Evolutionary conservation across 2,797 vertebrate genomes (phyloP), one percentile per base, ranked within the genome.

Genomic region (Menidia menidia): DNA sequence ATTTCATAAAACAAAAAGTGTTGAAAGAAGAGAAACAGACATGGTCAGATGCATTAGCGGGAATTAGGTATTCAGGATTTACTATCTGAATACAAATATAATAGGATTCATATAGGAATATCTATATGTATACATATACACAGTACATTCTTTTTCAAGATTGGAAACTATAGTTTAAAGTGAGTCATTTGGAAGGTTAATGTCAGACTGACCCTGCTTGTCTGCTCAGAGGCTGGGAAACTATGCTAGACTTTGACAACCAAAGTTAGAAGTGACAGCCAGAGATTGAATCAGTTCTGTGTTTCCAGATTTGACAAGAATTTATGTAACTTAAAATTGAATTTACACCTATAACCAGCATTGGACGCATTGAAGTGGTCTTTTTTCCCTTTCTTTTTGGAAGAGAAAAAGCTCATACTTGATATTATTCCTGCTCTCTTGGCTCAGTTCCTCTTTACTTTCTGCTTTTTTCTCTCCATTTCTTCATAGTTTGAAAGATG

Each of bases 181-280:
- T 12, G 19, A 45, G 43, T 44, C 4, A 3, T 41, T 68, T 1
- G 19, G 35, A 16, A 47, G 52, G 56, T 53, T 62, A 6, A 43
- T 31, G 62, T 68, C 64, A 68, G 19, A 1, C n/a, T 1, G 71
- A 76, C 74, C 64, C 69, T 1, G 8, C 12, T 41, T 45, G 5
- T 51, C 32, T 69, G 44, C 69, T 80, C 7, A 39, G 41, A 11
- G 47, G 14, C 35, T 77, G 48, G 52, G 48, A 79, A 83, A 77
- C 50, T 55, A 44, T 59, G 47, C 9, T 13, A 9, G 13, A 4
- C 1, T 1, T 0, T 8, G 3, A 61, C 12, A 52, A 73, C 62
- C 5, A 75, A 53, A 39, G 18, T 47, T 45, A 13, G 50, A 57
- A 63, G 39, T 43, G 3, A 45, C 25, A 43, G 53, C 7, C 4